phyloP scores from a whole-genome alignment of 2,113 vertebrate genomes.

The Choloepus hoffmanni region DNA sequence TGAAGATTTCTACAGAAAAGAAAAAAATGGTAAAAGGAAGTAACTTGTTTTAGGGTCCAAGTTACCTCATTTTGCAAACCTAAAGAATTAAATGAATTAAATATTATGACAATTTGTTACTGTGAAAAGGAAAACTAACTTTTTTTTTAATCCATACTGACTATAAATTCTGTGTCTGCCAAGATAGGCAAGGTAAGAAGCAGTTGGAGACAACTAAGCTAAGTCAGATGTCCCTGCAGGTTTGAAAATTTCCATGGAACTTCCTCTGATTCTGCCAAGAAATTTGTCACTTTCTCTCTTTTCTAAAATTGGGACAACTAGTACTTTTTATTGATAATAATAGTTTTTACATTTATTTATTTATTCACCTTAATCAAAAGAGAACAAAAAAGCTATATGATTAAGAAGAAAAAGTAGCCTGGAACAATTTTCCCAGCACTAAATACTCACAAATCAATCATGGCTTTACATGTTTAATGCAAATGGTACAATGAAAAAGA shows the following conservation, averaged over 20 bases:
- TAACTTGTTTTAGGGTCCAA: not conserved
- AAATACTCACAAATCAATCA: not conserved
- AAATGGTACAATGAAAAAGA: not conserved
- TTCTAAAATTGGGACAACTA: not conserved
- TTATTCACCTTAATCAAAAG: slow-evolving; percentile 1
- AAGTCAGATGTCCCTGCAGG: not conserved
- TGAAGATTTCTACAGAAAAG: not conserved
- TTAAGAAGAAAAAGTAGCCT: not conserved
- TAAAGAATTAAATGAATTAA: slow-evolving; percentile 1
- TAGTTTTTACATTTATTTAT: not conserved
- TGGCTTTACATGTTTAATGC: no score
- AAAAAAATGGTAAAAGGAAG: not conserved
- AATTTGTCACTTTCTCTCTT: slow-evolving; percentile 17
- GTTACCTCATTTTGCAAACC: not conserved
- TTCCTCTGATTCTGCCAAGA: not conserved
- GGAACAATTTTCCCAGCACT: not conserved
- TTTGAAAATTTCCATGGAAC: not conserved
- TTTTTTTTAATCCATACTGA: not conserved
- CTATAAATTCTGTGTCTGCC: not conserved
- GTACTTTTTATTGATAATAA: not conserved
- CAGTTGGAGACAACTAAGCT: not conserved
- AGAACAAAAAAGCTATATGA: not conserved
- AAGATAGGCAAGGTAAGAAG: not conserved
- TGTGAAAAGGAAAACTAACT: not conserved
- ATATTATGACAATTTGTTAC: not conserved